phyloP scores from a whole-genome alignment of 2,797 vertebrate species.

The Arctocebus calabarensis region DNA sequence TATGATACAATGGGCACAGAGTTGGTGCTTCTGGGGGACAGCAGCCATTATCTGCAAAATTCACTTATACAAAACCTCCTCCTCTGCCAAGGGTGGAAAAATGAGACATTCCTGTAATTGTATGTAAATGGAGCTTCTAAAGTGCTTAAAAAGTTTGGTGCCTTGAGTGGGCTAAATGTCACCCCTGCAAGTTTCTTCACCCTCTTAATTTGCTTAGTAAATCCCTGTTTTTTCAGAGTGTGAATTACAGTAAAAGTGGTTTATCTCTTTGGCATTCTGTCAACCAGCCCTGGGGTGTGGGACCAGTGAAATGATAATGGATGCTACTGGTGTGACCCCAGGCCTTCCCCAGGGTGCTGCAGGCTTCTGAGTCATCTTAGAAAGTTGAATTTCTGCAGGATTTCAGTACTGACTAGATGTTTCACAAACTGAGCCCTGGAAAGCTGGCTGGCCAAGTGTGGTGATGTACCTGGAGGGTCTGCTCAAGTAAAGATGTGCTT shows the following conservation, averaged over 20 bases:
- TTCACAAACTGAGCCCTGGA: background rate
- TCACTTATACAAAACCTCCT: background rate
- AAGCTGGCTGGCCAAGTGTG: background rate
- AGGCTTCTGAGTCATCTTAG: slow-evolving; percentile 73
- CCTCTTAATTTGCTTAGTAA: slow-evolving; percentile 84
- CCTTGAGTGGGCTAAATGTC: slow-evolving; percentile 74
- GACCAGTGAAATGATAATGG: slow-evolving; percentile 72
- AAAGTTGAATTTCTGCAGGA: slow-evolving; percentile 64
- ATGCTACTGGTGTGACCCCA: slow-evolving; percentile 39
- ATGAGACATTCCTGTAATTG: slow-evolving; percentile 82
- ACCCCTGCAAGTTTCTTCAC: slow-evolving; percentile 76
- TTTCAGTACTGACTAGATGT: slow-evolving; percentile 15
- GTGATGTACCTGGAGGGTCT: background rate
- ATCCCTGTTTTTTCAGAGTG: slow-evolving; percentile 73
- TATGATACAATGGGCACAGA: background rate
- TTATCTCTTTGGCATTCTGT: slow-evolving; percentile 80
- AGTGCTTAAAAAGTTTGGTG: slow-evolving; percentile 82
- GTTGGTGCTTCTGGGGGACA: slow-evolving; percentile 35
- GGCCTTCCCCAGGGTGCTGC: background rate
- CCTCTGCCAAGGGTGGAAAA: slow-evolving; percentile 73
- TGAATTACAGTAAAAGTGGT: slow-evolving; percentile 81
- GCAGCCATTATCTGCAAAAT: slow-evolving; percentile 63
- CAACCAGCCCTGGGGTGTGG: slow-evolving; percentile 64
- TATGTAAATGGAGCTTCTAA: slow-evolving; percentile 79
- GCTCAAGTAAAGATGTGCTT: background rate